These are phyloP conservation scores for Acrobasis consociella DNA, from an alignment of 2,888 invertebrate genomes.

Conservation along the genomic window DNA sequence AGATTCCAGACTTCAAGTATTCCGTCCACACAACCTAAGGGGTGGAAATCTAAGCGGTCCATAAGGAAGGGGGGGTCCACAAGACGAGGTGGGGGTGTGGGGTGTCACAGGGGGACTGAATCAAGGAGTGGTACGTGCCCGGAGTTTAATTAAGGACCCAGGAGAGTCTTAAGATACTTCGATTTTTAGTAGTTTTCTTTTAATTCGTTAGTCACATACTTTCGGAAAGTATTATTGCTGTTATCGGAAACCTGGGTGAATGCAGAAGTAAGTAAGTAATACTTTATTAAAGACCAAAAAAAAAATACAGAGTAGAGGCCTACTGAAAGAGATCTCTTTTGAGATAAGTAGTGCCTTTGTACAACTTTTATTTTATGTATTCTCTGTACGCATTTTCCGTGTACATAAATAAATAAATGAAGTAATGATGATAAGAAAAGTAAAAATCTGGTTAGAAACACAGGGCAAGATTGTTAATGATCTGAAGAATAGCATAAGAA, in stretches of 20 bases:
- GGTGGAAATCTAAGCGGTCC: constrained; percentile 82
- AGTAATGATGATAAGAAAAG: neutral
- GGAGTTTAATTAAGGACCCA: constrained; percentile 80
- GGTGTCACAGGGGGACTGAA: constrained; percentile 70
- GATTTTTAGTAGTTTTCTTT: constrained; percentile 79
- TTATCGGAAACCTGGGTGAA: constrained; percentile 10
- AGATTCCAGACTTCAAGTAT: constrained; percentile 79
- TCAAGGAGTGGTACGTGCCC: constrained; percentile 81
- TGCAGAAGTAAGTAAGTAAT: constrained; percentile 2
- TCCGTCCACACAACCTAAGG: constrained; percentile 76
- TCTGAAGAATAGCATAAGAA: no score
- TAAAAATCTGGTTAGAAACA: neutral
- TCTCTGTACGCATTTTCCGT: no score
- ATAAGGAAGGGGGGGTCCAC: constrained; percentile 68
- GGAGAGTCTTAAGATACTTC: constrained; percentile 72
- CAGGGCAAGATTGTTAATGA: neutral
- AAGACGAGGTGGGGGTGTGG: constrained; percentile 44
- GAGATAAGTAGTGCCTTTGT: no score
- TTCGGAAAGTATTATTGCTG: constrained; percentile 17
- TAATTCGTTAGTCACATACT: constrained; percentile 47
- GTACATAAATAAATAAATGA: no score
- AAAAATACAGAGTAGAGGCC: no score
- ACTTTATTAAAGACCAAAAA: no score
- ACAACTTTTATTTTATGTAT: no score
- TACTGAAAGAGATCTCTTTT: no score